These are phyloP conservation scores for Anas capensis DNA, from an alignment of 2,797 vertebrate species.

Conservation along the genomic window DNA sequence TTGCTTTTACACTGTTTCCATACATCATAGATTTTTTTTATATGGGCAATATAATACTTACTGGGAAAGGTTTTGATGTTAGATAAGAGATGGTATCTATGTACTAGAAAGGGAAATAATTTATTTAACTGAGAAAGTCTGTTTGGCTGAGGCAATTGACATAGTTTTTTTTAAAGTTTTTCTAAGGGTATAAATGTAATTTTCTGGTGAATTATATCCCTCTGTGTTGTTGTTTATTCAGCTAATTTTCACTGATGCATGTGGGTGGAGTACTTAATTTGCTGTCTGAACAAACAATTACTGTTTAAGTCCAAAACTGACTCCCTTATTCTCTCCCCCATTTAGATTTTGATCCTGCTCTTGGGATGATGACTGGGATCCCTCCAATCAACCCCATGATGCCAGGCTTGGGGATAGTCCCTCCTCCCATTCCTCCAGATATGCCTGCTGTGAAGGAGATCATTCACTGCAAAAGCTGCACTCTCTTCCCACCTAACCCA, in stretches of 20 bases:
- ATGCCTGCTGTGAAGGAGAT: slow-evolving; percentile 93
- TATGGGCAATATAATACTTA: not conserved
- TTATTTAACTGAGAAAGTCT: not conserved
- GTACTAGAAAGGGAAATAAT: not conserved
- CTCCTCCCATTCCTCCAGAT: slow-evolving; percentile 89
- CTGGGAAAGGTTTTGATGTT: not conserved
- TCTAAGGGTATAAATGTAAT: not conserved
- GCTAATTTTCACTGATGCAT: accelerated
- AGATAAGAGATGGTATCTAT: not conserved
- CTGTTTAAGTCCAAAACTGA: not conserved
- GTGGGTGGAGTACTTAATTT: accelerated
- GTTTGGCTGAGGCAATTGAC: not conserved
- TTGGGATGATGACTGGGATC: slow-evolving; percentile 94
- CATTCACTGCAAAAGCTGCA: slow-evolving; percentile 97
- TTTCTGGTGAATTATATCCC: not conserved
- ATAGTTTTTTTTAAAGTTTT: not conserved
- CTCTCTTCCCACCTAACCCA: slow-evolving; percentile 94
- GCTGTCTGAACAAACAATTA: not conserved
- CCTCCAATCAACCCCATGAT: slow-evolving; percentile 93
- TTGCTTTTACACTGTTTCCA: not conserved
- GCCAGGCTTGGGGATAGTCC: slow-evolving; percentile 90
- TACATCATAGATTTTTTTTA: not conserved
- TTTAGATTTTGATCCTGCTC: slow-evolving; percentile 92
- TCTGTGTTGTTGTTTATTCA: not conserved
- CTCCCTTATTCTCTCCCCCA: not conserved